Percentiles rank a stretch among this genome's conserved stretches.
Conservation (phyloP, 2,113 vertebrate species). For the Eptesicus fuscus region DNA sequence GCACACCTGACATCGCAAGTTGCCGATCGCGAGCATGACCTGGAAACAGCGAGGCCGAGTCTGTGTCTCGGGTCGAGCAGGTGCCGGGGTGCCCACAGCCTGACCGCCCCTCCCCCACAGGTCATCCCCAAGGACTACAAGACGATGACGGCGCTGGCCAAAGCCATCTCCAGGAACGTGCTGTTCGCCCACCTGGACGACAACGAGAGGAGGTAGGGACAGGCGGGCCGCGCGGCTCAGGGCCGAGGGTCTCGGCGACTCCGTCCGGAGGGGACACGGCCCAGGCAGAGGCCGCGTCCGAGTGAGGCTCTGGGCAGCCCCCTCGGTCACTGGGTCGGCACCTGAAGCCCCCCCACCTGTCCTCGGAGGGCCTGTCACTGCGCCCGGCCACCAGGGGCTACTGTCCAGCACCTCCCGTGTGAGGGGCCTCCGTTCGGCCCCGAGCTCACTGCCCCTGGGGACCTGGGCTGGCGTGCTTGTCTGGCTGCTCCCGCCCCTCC, state of each 20-base stretch:
- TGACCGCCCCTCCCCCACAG: conserved; percentile 72
- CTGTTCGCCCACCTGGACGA: conserved; percentile 98
- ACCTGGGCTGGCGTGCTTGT: accelerated
- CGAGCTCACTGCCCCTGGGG: accelerated
- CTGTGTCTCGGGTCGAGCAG: background rate
- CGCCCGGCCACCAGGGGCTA: background rate
- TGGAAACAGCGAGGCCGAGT: too few species aligned
- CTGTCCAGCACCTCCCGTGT: background rate
- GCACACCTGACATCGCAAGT: too few species aligned
- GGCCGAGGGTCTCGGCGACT: accelerated
- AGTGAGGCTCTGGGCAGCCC: background rate
- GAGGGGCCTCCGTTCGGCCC: accelerated
- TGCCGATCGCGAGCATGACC: too few species aligned
- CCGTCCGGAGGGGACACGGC: too few species aligned
- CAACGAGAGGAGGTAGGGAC: conserved; percentile 94
- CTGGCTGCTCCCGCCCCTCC: too few species aligned
- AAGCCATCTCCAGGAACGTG: conserved; percentile 97
- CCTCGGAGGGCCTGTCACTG: accelerated
- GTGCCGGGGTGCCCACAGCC: accelerated
- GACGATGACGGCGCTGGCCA: conserved; percentile 98
- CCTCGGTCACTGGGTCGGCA: accelerated
- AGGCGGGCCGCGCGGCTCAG: accelerated
- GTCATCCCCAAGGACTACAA: conserved; percentile 99
- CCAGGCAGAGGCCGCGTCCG: too few species aligned
- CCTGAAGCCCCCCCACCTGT: accelerated